Conservation (phyloP, 2,888 invertebrate species). For the Sepioteuthis lessoniana region DNA sequence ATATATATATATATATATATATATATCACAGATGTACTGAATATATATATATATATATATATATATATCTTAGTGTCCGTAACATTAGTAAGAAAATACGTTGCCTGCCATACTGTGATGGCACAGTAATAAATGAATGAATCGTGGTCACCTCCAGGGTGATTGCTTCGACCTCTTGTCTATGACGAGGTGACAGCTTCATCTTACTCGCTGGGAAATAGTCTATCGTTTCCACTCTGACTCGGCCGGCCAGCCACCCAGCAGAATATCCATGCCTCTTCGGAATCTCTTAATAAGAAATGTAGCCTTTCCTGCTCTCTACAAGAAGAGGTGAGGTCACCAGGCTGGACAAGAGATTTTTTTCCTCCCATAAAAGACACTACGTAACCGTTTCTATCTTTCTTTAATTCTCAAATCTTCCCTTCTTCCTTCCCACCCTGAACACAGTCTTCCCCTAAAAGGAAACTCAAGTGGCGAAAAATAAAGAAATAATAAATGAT, state of each 20-base stretch:
- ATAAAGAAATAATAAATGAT: neutral
- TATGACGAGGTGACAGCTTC: neutral
- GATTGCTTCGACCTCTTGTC: constrained; percentile 7
- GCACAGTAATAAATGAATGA: neutral
- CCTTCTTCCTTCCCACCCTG: neutral
- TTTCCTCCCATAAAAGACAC: neutral
- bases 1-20: neutral
- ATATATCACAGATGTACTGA: neutral
- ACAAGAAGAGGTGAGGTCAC: neutral
- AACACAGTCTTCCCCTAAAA: neutral
- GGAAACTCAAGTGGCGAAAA: neutral
- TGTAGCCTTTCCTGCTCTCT: neutral
- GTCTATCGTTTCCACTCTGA: neutral
- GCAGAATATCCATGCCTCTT: neutral
- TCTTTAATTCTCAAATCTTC: neutral
- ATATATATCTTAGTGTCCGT: neutral
- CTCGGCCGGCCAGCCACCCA: neutral
- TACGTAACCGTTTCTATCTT: neutral
- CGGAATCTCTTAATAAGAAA: neutral
- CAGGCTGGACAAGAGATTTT: neutral
- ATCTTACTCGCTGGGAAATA: neutral
- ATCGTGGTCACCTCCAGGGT: neutral
- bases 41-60: neutral
- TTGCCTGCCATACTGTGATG: neutral
- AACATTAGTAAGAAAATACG: neutral